A percentile compares a stretch with the other conserved stretches of the same genome.
Conservation (phyloP, 1,140 invertebrate species). For the Elymnias hypermnestra region DNA sequence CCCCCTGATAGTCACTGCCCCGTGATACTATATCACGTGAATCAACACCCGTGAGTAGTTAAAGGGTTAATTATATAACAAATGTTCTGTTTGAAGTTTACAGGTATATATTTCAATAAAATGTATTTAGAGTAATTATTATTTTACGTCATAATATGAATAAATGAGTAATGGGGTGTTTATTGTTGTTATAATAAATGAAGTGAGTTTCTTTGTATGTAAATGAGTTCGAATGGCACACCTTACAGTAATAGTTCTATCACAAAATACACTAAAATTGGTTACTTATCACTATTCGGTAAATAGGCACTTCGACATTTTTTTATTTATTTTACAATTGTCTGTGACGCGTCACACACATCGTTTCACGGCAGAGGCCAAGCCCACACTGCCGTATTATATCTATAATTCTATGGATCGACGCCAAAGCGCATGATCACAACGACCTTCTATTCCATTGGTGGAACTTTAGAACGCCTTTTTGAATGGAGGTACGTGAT, state of each 20-base stretch:
- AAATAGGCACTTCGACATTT: conserved; percentile 64
- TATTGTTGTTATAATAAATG: neutral
- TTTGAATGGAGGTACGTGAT: conserved; percentile 33
- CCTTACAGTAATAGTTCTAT: conserved; percentile 24
- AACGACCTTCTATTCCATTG: conserved; percentile 43
- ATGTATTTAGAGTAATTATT: neutral
- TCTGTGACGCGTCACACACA: conserved; percentile 35
- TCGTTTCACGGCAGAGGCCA: conserved; percentile 51
- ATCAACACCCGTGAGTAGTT: neutral
- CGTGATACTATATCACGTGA: conserved; percentile 11
- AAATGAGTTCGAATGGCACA: conserved; percentile 10
- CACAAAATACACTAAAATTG: conserved; percentile 44
- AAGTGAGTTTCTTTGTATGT: too few relatives aligned
- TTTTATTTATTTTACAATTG: conserved; percentile 43
- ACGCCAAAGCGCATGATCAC: conserved; percentile 65
- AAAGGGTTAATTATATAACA: neutral
- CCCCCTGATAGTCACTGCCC: conserved; percentile 5
- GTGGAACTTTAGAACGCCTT: conserved; percentile 56
- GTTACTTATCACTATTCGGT: conserved; percentile 31
- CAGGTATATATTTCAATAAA: neutral
- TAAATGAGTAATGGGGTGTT: neutral
- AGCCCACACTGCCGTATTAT: conserved; percentile 70
- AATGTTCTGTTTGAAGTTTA: neutral
- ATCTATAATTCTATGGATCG: conserved; percentile 72
- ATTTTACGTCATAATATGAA: neutral